A percentile compares a stretch with the other conserved stretches of the same genome.
Conservation (phyloP, 2,888 invertebrate species). For the Gortyna flavago region DNA sequence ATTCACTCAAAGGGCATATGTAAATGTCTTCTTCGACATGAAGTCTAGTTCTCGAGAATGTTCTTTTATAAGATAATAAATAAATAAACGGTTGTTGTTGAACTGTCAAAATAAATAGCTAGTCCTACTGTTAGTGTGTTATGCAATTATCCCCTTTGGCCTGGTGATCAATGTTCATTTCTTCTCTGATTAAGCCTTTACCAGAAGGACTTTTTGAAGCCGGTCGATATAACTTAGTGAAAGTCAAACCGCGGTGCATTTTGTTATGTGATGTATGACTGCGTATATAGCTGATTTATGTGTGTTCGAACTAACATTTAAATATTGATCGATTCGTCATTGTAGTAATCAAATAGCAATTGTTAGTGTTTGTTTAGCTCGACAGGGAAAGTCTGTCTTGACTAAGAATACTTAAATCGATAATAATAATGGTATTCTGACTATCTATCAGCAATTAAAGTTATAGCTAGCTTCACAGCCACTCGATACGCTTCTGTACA, state of each 20-base stretch:
- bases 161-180: background rate
- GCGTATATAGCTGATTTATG: background rate
- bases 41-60: too few relatives aligned
- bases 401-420: background rate
- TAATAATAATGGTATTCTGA: background rate
- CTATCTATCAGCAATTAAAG: too few relatives aligned
- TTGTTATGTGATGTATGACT: slow-evolving; percentile 15
- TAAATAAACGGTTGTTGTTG: too few relatives aligned
- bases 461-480: too few relatives aligned
- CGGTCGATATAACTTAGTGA: background rate
- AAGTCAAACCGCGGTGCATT: background rate
- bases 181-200: background rate
- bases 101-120: too few relatives aligned
- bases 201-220: background rate
- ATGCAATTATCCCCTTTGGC: too few relatives aligned
- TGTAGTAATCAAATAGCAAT: slow-evolving; percentile 4
- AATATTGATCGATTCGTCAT: slow-evolving; percentile 36
- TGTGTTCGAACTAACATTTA: slow-evolving; percentile 13
- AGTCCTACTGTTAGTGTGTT: too few relatives aligned
- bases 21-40: too few relatives aligned
- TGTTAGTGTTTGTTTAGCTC: background rate
- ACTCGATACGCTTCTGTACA: too few relatives aligned
- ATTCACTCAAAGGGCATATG: too few relatives aligned
- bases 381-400: background rate
- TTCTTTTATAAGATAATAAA: too few relatives aligned